Base-by-base conservation (phyloP, 2,797 vertebrate species). In the Gephyroberyx darwinii region DNA sequence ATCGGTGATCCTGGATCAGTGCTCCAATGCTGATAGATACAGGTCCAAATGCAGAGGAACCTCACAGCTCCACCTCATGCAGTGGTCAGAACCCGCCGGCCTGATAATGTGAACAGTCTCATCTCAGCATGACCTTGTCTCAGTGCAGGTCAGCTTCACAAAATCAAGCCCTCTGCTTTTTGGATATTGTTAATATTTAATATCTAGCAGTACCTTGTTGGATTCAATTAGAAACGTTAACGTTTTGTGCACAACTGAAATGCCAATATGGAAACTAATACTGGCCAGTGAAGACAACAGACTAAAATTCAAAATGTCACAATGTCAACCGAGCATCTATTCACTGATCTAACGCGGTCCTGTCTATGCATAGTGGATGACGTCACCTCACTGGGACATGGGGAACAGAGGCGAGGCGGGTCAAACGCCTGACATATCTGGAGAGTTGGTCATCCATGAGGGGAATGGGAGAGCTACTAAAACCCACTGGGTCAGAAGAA, bases 381-480 rank as follows among this genome's bases (percentile, higher is more conserved):
- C 39, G 48, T 82, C 57, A 79, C 39, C 17, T 76, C 63, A 16
- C 47, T 9, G 57, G 54, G 65, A 73, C 30, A 9, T 9, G 20
- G 43, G 50, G 5, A 77, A 26, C 43, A 5, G 54, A 60, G 64
- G 22, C n/a, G 30, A 69, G 33, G 20, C 45, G 50, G 59, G 69
- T 75, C 33, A 31, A 31, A 74, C 66, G 74, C 33, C 57, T 77
- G 68, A 77, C n/a, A 2, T 50, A 55, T 71, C 26, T 19, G 58
- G 45, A 59, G 63, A 71, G 78, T 74, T 71, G 66, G 52, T 35
- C 43, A 72, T 55, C 71, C 57, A 1, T 22, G 33, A 70, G 43
- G 48, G 57, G 22, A 37, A 55, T 16, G 16, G 10, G 20, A 66
- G 31, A 60, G 31, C 48, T 53, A 50, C 33, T 31, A 5, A 59